A percentile compares a stretch with the other conserved stretches of the same genome.
These are phyloP conservation scores for Zapornia atra DNA, from an alignment of 2,113 vertebrate species.

Conservation along the genomic window DNA sequence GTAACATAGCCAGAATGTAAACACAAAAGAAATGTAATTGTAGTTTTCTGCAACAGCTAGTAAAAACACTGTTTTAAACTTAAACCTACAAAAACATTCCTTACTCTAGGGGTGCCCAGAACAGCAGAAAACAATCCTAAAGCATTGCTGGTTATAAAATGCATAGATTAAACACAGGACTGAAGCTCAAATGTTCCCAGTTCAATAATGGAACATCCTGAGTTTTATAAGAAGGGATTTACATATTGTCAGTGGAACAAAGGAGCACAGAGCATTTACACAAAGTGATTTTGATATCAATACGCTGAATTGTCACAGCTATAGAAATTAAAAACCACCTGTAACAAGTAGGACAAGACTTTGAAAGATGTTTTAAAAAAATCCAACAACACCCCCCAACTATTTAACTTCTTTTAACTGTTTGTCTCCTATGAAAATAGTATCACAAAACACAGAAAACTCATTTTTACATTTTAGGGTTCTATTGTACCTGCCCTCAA, in stretches of 20 bases:
- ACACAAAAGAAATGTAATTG: constrained; percentile 57
- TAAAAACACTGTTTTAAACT: constrained; percentile 42
- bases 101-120: not conserved
- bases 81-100: not conserved
- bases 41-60: constrained; percentile 45
- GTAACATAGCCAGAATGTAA: constrained; percentile 58
- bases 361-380: constrained; percentile 5
- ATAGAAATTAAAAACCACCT: constrained; percentile 2
- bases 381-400: not conserved
- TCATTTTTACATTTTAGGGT: not conserved
- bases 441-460: not conserved
- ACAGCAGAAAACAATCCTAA: not conserved
- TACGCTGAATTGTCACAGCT: constrained; percentile 16
- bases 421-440: not conserved
- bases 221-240: not conserved
- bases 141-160: not conserved
- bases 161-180: not conserved
- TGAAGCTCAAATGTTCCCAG: not conserved
- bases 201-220: not conserved
- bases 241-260: constrained; percentile 2
- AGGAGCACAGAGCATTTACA: not conserved
- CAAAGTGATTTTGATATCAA: constrained; percentile 46
- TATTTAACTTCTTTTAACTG: constrained; percentile 7
- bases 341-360: not conserved
- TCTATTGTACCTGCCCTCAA: not conserved